phyloP scores from a whole-genome alignment of 2,113 vertebrate species.

The Strix aluco region DNA sequence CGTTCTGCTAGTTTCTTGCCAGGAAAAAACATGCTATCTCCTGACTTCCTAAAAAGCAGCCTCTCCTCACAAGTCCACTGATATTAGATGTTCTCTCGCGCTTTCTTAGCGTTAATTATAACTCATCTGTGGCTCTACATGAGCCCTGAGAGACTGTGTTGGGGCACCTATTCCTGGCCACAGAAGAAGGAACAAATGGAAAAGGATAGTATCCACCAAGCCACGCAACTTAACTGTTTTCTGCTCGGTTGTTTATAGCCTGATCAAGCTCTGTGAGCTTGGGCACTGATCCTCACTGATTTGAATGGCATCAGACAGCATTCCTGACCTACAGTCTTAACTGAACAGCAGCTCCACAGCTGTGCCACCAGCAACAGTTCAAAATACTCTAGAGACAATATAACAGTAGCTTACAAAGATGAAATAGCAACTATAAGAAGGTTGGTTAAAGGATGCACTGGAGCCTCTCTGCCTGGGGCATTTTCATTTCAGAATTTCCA shows the following conservation, averaged over 20 bases:
- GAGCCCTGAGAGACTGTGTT: neutral
- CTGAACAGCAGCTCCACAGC: neutral
- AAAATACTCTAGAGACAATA: neutral
- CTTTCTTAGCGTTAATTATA: neutral
- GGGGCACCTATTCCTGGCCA: neutral
- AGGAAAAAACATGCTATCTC: neutral
- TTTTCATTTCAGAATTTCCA: neutral
- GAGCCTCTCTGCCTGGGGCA: neutral
- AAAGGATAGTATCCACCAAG: neutral
- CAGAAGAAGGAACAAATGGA: neutral
- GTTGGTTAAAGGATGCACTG: neutral
- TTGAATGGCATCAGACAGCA: fast-evolving
- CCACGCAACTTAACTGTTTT: neutral
- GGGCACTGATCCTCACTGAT: neutral
- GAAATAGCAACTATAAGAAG: neutral
- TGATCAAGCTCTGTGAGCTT: neutral
- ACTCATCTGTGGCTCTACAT: neutral
- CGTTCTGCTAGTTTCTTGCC: neutral
- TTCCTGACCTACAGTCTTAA: neutral
- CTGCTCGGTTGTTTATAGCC: neutral
- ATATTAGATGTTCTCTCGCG: neutral
- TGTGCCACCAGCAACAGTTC: neutral
- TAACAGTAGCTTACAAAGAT: neutral
- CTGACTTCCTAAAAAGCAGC: neutral
- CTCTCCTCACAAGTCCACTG: neutral